phyloP scores from a whole-genome alignment of 1,140 invertebrate genomes.

The Brachionus paranguensis region DNA sequence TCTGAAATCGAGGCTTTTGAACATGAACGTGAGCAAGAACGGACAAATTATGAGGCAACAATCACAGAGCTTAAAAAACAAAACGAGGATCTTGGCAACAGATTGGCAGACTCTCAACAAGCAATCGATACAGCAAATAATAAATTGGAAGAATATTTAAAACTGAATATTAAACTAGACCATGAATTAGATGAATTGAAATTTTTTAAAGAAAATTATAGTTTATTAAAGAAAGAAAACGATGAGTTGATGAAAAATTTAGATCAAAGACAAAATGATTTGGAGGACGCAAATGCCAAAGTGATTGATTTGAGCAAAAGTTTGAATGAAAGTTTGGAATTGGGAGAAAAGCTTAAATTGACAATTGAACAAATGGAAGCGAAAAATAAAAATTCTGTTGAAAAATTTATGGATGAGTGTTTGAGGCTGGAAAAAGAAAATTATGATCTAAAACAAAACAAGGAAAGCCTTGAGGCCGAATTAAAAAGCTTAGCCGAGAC shows the following conservation, averaged over 20 bases:
- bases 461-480: neutral
- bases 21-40: neutral
- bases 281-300: neutral
- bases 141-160: neutral
- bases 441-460: neutral
- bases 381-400: neutral
- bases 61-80: neutral
- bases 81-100: neutral
- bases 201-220: neutral
- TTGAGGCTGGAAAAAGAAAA: neutral
- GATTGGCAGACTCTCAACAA: neutral
- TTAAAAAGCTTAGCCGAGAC: neutral
- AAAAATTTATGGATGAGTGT: neutral
- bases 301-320: neutral
- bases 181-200: neutral
- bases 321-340: neutral
- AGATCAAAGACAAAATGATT: neutral
- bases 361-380: neutral
- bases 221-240: neutral
- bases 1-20: neutral
- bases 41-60: neutral
- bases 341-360: neutral
- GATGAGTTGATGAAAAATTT: neutral
- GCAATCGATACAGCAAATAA: neutral
- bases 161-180: neutral